A percentile compares a stretch with the other conserved stretches of the same genome.
Conservation (phyloP, 2,113 vertebrate genomes). For the Hirundichthys speculiger region DNA sequence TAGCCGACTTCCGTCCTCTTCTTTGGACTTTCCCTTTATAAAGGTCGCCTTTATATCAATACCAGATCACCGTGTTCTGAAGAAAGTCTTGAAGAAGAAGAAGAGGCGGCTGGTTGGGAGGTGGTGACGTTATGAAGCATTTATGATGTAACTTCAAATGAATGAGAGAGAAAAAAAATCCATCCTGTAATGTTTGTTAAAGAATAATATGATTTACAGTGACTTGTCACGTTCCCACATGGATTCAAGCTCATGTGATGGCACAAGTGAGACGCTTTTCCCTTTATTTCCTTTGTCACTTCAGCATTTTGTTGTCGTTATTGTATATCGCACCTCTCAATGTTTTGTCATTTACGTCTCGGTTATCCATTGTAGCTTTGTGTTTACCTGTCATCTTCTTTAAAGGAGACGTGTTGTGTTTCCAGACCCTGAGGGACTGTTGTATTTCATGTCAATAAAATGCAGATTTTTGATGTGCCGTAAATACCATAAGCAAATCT, state of each 20-base stretch:
- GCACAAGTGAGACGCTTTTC: slow-evolving; percentile 24
- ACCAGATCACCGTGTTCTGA: too few relatives aligned
- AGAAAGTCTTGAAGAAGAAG: too few relatives aligned
- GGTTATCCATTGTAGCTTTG: slow-evolving; percentile 48
- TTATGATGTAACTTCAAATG: too few relatives aligned
- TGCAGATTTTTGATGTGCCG: slow-evolving; percentile 47
- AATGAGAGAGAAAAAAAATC: too few relatives aligned
- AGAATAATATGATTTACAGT: neutral
- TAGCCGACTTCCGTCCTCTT: too few relatives aligned
- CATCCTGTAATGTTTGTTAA: too few relatives aligned
- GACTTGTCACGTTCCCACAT: slow-evolving; percentile 40
- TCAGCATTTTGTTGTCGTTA: slow-evolving; percentile 26
- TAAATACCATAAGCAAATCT: slow-evolving; percentile 57
- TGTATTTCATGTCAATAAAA: slow-evolving; percentile 49
- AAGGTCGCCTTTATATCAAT: too few relatives aligned
- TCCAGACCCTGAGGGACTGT: slow-evolving; percentile 51
- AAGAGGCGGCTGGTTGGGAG: too few relatives aligned
- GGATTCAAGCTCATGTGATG: slow-evolving; percentile 24
- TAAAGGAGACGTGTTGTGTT: slow-evolving; percentile 25
- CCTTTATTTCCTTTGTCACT: slow-evolving; percentile 29
- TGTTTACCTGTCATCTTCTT: slow-evolving; percentile 50
- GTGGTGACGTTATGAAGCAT: too few relatives aligned
- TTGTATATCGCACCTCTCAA: slow-evolving; percentile 35
- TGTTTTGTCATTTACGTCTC: slow-evolving; percentile 46
- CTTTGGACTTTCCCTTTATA: too few relatives aligned